Percentiles rank a stretch among this genome's conserved stretches.
Conservation (phyloP, 1,140 invertebrate genomes). For the Leptinotarsa defecta region DNA sequence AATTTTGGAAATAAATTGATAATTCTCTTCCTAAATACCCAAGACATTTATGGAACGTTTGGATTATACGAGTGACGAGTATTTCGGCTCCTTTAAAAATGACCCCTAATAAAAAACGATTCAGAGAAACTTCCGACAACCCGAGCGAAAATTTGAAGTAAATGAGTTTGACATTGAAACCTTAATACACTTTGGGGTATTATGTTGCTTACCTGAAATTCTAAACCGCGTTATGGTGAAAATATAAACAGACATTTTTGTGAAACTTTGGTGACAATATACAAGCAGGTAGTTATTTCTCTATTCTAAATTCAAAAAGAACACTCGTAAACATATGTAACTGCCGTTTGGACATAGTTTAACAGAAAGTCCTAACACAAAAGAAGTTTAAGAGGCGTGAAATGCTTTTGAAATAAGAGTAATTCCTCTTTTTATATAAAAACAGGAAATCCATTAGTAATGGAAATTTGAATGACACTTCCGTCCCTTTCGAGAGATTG, state of each 20-base stretch:
- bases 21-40: no score
- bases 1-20: no score
- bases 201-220: constrained; percentile 3
- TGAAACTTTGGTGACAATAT: neutral
- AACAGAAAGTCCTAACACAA: neutral
- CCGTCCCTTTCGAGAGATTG: neutral
- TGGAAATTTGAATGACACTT: neutral
- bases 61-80: no score
- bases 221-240: neutral
- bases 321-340: constrained; percentile 4
- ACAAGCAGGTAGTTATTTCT: neutral
- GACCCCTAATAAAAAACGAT: no score
- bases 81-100: no score
- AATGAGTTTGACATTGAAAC: neutral
- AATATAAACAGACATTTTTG: constrained; percentile 2
- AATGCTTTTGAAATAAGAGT: neutral
- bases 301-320: neutral
- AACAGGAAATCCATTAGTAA: constrained; percentile 4
- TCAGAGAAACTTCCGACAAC: neutral
- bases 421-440: neutral
- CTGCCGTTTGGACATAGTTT: neutral
- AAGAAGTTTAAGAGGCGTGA: neutral
- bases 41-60: no score
- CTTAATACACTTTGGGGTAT: neutral
- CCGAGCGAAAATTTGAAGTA: neutral